A percentile compares a stretch with the other conserved stretches of the same genome.
phyloP scores from a whole-genome alignment of 2,888 invertebrate genomes.

The Suillia variegata region DNA sequence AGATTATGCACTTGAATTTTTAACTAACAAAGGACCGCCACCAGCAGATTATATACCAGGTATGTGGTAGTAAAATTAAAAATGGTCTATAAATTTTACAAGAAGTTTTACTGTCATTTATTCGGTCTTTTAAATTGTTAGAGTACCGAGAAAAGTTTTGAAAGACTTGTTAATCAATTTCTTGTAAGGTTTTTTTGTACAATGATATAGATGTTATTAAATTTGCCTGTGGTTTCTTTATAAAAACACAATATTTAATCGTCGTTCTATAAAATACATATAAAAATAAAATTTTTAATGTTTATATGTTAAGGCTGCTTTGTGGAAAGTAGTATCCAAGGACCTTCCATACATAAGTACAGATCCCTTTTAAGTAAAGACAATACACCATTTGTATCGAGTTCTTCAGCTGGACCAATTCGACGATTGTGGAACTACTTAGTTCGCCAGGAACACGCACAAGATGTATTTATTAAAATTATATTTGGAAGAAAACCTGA shows the following conservation, averaged over 20 bases:
- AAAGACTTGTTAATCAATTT: no score
- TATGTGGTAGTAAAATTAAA: no score
- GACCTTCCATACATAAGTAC: constrained; percentile 92
- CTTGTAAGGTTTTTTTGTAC: no score
- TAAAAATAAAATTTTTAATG: no score
- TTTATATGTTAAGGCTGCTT: constrained; percentile 80
- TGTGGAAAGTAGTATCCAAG: constrained; percentile 73
- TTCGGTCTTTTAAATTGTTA: no score
- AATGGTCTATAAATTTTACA: no score
- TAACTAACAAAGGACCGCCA: constrained; percentile 70
- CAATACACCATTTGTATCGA: constrained; percentile 90
- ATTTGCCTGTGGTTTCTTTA: no score
- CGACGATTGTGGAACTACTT: constrained; percentile 90
- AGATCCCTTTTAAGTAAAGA: constrained; percentile 87
- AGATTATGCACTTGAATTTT: constrained; percentile 75
- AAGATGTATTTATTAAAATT: constrained; percentile 93
- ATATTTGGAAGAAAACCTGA: constrained; percentile 83
- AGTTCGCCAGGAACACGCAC: constrained; percentile 89
- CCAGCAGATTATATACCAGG: constrained; percentile 84
- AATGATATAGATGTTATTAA: no score
- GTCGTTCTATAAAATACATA: no score
- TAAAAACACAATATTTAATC: no score
- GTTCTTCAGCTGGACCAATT: constrained; percentile 75
- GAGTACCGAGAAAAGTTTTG: no score
- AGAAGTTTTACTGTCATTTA: no score